phyloP scores from a whole-genome alignment of 2,888 invertebrate species.

The Oxytorus armatus region DNA sequence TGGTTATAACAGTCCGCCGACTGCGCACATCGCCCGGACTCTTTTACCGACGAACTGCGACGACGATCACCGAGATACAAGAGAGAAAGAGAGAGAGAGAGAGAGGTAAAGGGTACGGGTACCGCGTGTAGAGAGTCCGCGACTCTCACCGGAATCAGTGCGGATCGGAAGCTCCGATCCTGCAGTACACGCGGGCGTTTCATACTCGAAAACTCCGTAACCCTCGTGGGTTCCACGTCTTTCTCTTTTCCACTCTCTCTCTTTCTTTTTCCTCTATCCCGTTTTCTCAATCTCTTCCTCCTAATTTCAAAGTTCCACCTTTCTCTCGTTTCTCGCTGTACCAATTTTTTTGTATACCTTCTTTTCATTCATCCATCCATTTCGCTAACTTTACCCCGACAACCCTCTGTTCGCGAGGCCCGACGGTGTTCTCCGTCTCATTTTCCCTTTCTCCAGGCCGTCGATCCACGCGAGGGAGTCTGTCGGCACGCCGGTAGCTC shows the following conservation, averaged over 20 bases:
- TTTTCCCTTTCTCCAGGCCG: conserved; percentile 16
- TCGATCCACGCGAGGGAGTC: conserved; percentile 15
- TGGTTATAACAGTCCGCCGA: conserved; percentile 69
- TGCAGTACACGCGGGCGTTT: conserved; percentile 59
- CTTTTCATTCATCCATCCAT: conserved; percentile 7
- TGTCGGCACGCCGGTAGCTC: conserved; percentile 35
- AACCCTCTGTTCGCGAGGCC: not conserved
- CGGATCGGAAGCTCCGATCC: conserved; percentile 69
- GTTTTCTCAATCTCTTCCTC: conserved; percentile 3
- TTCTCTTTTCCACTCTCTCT: conserved; percentile 22
- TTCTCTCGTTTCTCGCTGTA: not conserved
- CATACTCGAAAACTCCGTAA: conserved; percentile 37
- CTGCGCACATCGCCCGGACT: conserved; percentile 77
- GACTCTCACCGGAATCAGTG: conserved; percentile 66
- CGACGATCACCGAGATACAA: conserved; percentile 70
- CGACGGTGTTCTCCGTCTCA: not conserved
- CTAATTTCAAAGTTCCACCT: conserved; percentile 26
- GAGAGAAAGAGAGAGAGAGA: conserved; percentile 25
- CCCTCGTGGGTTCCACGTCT: conserved; percentile 33
- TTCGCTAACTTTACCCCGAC: not conserved
- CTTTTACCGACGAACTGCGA: conserved; percentile 68
- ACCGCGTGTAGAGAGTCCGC: conserved; percentile 56
- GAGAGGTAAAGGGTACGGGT: conserved; percentile 31
- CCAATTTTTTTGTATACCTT: not conserved
- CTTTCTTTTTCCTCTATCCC: not conserved